A percentile compares a stretch with the other conserved stretches of the same genome.
Conservation (phyloP, 2,113 vertebrate species). For the Nyctibius bracteatus region DNA sequence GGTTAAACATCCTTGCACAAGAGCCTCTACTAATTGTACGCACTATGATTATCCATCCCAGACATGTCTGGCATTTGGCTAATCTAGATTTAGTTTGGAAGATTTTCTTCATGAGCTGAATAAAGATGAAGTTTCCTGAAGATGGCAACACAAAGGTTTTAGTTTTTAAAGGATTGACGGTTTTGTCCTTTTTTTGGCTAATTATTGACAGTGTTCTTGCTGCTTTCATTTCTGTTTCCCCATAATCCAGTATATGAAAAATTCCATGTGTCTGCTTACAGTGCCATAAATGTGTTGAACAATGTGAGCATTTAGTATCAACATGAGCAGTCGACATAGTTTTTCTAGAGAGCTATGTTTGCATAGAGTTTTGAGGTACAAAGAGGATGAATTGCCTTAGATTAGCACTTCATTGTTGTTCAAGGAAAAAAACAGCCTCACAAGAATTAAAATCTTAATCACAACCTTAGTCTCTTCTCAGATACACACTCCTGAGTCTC, state of each 20-base stretch:
- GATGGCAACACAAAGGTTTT: neutral
- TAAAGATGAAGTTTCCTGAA: neutral
- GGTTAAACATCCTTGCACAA: conserved; percentile 7
- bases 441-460: neutral
- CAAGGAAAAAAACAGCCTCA: neutral
- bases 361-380: neutral
- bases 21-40: neutral
- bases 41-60: neutral
- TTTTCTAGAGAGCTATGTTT: neutral
- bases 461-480: neutral
- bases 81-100: neutral
- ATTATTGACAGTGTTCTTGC: neutral
- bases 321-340: neutral
- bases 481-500: neutral
- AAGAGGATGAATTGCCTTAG: neutral
- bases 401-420: neutral
- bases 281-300: neutral
- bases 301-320: neutral
- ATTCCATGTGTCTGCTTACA: neutral
- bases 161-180: neutral
- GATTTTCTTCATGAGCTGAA: neutral
- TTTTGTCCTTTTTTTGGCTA: neutral
- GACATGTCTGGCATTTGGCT: neutral
- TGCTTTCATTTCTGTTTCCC: neutral
- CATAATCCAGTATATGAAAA: neutral